Base-by-base conservation (phyloP, 1,140 invertebrate species). In the Bacillus rossius region DNA sequence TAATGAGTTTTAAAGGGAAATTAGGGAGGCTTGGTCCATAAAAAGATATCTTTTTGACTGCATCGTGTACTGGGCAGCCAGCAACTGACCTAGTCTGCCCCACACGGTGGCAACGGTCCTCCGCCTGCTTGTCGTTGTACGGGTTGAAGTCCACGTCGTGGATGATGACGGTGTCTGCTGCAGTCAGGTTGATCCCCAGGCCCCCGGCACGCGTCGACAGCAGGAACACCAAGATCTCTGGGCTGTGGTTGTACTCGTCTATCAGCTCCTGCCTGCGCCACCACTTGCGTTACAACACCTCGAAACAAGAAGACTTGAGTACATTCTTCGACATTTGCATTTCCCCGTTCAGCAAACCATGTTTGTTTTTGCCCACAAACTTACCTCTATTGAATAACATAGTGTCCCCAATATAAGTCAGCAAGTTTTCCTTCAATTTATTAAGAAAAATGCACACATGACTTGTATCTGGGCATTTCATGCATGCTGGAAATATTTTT, bases 81-180 rank as follows among this genome's bases (percentile, higher is more conserved):
- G n/a, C n/a, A 42, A 63, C 69, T 69, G 70, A 87, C 84, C 84
- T 88, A 38, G 79, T 92, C 72, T 98, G 96, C 7, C 96, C 95
- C 73, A 98, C 88, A 56, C 96, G 81, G 73, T 98, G 96, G 76
- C 94, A 96, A 50, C 96, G 81, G 77, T 98, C 96, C 74, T 98
- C 95, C 0, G 95, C 95, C 76, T 98, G 96, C 71, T 96, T 96
- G 71, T 98, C 95, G 73, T 98, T 98, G 69, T 97, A 96, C 0
- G 95, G 95, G 78, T 98, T 98, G 69, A 94, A 96, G 75, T 96
- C 94, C 37, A 94, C 92, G 71, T 98, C 94, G 71, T 96, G 94
- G 61, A 98, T 94, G 65, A 98, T 91, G 52, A 94, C 91, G 45
- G 92, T 95, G 75, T 97, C 94, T 0, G 94, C 94, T 17, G 88